Conservation (phyloP, 2,888 invertebrate species). For the Sarcophaga carnaria region DNA sequence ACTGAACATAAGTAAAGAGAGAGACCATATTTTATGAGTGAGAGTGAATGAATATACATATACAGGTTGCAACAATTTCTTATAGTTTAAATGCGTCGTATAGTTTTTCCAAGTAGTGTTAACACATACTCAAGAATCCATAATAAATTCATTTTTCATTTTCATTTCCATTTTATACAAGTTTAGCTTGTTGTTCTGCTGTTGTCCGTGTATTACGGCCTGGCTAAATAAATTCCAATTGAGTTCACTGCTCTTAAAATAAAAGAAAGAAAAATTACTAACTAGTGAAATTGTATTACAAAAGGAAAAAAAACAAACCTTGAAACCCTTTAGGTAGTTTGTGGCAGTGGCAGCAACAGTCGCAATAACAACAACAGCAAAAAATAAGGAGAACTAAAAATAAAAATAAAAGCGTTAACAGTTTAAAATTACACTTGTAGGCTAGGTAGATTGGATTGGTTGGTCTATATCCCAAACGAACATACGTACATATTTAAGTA, state of each 20-base stretch:
- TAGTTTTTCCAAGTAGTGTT: background rate
- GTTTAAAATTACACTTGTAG: conserved; percentile 26
- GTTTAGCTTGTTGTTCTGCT: background rate
- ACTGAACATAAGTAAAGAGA: too few species aligned
- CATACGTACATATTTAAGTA: background rate
- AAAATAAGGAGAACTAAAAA: background rate
- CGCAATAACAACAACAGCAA: conserved; percentile 14
- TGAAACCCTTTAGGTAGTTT: conserved; percentile 71
- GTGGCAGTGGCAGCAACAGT: background rate
- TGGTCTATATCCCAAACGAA: conserved; percentile 39
- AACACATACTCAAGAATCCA: conserved; percentile 2
- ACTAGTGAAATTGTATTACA: conserved; percentile 28
- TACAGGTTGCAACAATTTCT: background rate
- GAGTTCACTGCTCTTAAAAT: conserved; percentile 64
- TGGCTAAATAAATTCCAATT: conserved; percentile 55
- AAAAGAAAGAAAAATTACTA: background rate
- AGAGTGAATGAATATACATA: background rate
- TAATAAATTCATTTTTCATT: conserved; percentile 30
- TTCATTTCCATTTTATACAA: conserved; percentile 23
- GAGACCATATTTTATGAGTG: too few species aligned
- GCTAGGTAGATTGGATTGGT: background rate
- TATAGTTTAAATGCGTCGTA: background rate
- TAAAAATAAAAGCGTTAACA: conserved; percentile 1
- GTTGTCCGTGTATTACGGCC: background rate
- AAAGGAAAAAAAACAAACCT: conserved; percentile 62